Percentiles rank a stretch among this genome's conserved stretches.
Conservation (phyloP, 1,140 invertebrate species). For the Steinernema feltiae region DNA sequence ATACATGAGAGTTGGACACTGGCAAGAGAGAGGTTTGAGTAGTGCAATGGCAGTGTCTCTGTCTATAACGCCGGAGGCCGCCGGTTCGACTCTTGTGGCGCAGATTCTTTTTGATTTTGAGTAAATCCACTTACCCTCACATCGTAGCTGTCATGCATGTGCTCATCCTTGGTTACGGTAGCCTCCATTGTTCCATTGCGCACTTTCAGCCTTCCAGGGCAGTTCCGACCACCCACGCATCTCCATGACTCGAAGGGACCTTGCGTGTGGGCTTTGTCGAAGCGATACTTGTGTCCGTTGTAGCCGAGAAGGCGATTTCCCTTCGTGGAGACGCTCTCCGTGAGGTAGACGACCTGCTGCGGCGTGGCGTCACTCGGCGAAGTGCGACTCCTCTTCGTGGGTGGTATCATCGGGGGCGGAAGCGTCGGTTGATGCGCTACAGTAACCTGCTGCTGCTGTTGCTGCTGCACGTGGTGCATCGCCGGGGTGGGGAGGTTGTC, state of each 20-base stretch:
- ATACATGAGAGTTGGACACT: not conserved
- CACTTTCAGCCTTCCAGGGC: not conserved
- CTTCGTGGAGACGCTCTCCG: not conserved
- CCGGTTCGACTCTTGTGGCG: too few relatives aligned
- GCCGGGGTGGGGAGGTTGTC: not conserved
- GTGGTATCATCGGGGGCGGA: not conserved
- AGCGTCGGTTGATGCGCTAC: not conserved
- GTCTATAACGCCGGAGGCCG: too few relatives aligned
- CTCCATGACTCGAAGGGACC: not conserved
- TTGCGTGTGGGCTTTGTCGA: not conserved
- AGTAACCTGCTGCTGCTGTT: not conserved
- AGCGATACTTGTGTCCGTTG: conserved; percentile 9
- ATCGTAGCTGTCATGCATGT: conserved; percentile 2
- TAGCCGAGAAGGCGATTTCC: not conserved
- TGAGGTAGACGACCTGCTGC: not conserved
- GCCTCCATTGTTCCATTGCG: not conserved
- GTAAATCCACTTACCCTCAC: not conserved
- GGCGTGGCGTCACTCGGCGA: not conserved
- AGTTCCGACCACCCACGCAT: not conserved
- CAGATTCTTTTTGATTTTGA: too few relatives aligned
- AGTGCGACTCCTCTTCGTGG: not conserved
- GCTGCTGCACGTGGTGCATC: too few relatives aligned
- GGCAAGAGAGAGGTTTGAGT: too few relatives aligned
- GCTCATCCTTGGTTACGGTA: conserved; percentile 7
- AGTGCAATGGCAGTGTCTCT: too few relatives aligned